These are phyloP conservation scores for Diarsia mendica DNA, from an alignment of 2,888 invertebrate genomes.

Conservation along the genomic window DNA sequence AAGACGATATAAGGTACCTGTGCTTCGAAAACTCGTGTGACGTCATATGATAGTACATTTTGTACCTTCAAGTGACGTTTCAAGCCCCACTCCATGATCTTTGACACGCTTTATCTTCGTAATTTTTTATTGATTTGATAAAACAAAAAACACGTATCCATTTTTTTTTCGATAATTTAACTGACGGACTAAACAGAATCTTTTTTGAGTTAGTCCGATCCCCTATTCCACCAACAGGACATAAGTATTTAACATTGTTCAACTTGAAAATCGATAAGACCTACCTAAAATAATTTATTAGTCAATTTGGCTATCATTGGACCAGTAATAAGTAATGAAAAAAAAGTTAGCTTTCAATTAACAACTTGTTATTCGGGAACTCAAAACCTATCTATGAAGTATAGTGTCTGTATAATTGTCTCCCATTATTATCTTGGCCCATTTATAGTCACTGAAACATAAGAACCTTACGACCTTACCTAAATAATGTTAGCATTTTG, in stretches of 20 bases:
- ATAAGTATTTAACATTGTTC: not conserved
- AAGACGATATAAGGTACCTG: too few relatives aligned
- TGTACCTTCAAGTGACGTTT: too few relatives aligned
- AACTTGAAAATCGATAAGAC: not conserved
- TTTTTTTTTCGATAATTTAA: too few relatives aligned
- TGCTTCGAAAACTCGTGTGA: too few relatives aligned
- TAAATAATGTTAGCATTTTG: slow-evolving; percentile 17
- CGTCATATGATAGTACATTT: too few relatives aligned
- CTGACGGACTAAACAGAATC: too few relatives aligned
- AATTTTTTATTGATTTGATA: too few relatives aligned
- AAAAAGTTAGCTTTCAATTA: not conserved
- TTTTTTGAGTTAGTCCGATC: too few relatives aligned
- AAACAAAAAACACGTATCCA: too few relatives aligned
- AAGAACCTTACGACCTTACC: slow-evolving; percentile 5
- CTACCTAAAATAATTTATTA: too few relatives aligned
- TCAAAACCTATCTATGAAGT: not conserved
- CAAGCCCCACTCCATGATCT: too few relatives aligned
- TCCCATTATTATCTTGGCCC: slow-evolving; percentile 5
- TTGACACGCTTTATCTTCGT: too few relatives aligned
- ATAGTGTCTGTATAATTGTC: not conserved
- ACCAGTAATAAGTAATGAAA: not conserved
- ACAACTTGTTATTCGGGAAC: not conserved
- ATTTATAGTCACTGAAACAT: slow-evolving; percentile 14
- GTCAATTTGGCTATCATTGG: not conserved
- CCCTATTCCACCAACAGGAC: not conserved